These are phyloP conservation scores for Carapus acus DNA, from an alignment of 2,797 vertebrate species.

Conservation along the genomic window DNA sequence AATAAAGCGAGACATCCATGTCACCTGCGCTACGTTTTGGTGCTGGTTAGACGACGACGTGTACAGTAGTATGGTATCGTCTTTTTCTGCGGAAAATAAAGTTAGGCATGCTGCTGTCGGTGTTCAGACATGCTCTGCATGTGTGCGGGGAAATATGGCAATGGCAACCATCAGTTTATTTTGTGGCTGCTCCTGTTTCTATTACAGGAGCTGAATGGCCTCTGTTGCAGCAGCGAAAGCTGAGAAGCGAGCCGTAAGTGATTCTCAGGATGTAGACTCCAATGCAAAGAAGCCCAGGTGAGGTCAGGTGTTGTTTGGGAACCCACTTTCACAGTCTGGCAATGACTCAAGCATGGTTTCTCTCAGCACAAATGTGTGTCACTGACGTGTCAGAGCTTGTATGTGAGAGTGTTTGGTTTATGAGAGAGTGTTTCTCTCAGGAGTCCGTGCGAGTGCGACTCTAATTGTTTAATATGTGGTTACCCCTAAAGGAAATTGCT, in stretches of 20 bases:
- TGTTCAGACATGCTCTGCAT: too few relatives aligned
- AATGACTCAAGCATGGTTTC: background rate
- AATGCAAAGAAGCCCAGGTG: conserved; percentile 92
- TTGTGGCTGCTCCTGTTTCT: conserved; percentile 24
- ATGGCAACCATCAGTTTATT: too few relatives aligned
- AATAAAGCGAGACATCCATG: background rate
- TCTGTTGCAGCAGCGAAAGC: conserved; percentile 71
- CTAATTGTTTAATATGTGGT: conserved; percentile 34
- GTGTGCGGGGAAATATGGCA: too few relatives aligned
- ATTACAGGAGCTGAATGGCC: conserved; percentile 75
- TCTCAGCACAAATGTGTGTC: too few relatives aligned
- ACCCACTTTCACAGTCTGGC: background rate
- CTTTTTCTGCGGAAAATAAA: too few relatives aligned
- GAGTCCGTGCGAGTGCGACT: conserved; percentile 15
- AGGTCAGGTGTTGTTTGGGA: conserved; percentile 19
- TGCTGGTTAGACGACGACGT: too few relatives aligned
- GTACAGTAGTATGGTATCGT: too few relatives aligned
- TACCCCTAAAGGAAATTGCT: conserved; percentile 82
- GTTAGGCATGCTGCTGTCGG: too few relatives aligned
- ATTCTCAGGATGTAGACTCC: conserved; percentile 79
- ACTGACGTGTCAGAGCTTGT: too few relatives aligned
- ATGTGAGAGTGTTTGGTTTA: background rate
- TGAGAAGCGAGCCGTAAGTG: conserved; percentile 74
- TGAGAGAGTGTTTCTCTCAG: conserved; percentile 16
- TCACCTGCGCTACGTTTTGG: background rate